Base-by-base conservation (phyloP, 2,797 vertebrate genomes). In the Gobionotothen gibberifrons region DNA sequence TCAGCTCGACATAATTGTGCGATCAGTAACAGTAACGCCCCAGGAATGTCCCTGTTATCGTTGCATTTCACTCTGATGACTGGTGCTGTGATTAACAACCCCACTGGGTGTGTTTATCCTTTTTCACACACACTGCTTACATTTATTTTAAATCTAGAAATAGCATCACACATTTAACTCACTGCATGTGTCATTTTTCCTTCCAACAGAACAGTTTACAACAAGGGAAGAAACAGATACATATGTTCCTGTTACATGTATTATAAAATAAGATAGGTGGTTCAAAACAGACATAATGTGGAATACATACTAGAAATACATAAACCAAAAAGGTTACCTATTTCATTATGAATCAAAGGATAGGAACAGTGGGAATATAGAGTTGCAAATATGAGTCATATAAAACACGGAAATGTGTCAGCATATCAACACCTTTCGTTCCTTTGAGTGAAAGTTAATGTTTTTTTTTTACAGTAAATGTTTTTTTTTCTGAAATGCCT, bases 11-110 rank as follows among this genome's bases (percentile, higher is more conserved):
- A 53, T 88, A 83, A 84, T 72, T 73, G 79, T 66, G 69, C 65
- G 87, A 82, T 89, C 75, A 73, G 65, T 74, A 55, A 29, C 69
- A 82, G 59, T 72, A 85, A 90, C 7, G 1, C 43, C 53, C 39
- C 64, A 73, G 79, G 84, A 92, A 91, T 90, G 87, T 82, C 39
- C 8, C 62, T 74, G 80, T 88, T 87, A 87, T 83, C 52, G 10
- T 87, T 75, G 69, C 56, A 39, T 77, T 81, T 70, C 32, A 48
- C 60, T 16, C 80, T 66, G 75, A 90, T 87, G 88, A 89, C 81
- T 57, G 58, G 74, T 12, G 26, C 66, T 42, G 59, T 76, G 78
- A 88, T 84, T 81, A 84, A 82, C 65, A 52, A 2, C 62, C 57
- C 73, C 71, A 26, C 0, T 1, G 82, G 78, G 78, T 67, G 69